Conservation (phyloP, 2,888 invertebrate genomes). For the Cenopis cana region DNA sequence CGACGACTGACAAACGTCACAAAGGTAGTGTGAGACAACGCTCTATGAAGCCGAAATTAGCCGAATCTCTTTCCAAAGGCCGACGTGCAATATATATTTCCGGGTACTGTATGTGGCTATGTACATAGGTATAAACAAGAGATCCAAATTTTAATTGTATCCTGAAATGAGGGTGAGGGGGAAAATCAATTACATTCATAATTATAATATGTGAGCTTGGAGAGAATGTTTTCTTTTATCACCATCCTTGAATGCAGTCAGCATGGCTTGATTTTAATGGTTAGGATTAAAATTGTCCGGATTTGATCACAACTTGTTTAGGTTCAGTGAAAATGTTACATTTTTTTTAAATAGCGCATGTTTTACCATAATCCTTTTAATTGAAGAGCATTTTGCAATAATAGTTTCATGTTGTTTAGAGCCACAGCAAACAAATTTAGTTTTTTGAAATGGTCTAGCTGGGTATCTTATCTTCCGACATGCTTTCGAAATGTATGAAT, state of each 20-base stretch:
- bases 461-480: neutral
- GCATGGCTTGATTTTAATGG: neutral
- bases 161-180: no score
- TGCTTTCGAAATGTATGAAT: neutral
- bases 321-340: neutral
- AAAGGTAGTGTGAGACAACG: no score
- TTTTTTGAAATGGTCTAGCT: constrained; percentile 27
- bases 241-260: constrained; percentile 1
- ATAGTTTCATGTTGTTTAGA: neutral
- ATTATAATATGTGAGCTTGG: neutral
- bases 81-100: no score
- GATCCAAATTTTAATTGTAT: neutral
- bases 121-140: no score
- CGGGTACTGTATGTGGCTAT: no score
- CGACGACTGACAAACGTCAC: no score
- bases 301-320: neutral
- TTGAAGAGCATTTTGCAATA: neutral
- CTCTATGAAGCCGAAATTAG: no score
- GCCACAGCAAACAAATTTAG: constrained; percentile 3
- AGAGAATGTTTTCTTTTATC: neutral
- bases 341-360: constrained; percentile 1
- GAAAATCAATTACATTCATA: no score
- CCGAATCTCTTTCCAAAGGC: no score
- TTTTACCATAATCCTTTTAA: neutral
- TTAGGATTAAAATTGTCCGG: neutral